phyloP scores from a whole-genome alignment of 2,888 invertebrate genomes.

The Neocrepidodera transversa region DNA sequence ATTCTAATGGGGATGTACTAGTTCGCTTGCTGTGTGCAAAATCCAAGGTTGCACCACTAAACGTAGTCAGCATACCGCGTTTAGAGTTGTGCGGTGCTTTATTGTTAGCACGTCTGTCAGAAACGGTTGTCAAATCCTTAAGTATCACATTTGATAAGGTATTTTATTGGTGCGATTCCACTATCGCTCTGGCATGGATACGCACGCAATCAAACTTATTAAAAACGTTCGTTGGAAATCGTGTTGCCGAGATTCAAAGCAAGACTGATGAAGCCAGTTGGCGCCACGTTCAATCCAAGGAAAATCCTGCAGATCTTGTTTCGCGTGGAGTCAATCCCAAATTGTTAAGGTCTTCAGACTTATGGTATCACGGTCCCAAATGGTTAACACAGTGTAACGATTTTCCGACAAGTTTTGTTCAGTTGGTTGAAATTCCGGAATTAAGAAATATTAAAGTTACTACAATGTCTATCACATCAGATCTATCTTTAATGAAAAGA shows the following conservation, averaged over 20 bases:
- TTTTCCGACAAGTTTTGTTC: constrained; percentile 22
- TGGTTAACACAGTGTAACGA: constrained; percentile 19
- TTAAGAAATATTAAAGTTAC: neutral
- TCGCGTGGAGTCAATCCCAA: no score
- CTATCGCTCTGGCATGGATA: constrained; percentile 31
- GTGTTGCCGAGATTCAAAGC: constrained; percentile 31
- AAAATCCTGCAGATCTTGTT: no score
- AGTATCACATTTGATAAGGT: neutral
- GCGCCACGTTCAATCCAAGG: no score
- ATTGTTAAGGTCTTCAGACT: no score
- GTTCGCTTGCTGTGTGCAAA: constrained; percentile 34
- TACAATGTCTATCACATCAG: neutral
- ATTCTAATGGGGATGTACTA: constrained; percentile 17
- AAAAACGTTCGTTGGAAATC: constrained; percentile 32
- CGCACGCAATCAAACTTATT: constrained; percentile 21
- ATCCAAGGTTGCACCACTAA: constrained; percentile 34
- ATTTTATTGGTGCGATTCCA: constrained; percentile 31
- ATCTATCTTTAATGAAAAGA: neutral
- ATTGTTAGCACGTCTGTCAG: constrained; percentile 26
- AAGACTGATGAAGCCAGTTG: constrained; percentile 20
- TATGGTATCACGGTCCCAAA: neutral
- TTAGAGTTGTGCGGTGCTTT: neutral
- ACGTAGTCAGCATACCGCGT: constrained; percentile 29
- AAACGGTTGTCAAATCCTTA: constrained; percentile 21
- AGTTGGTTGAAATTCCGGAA: neutral